Conservation (phyloP, 2,888 invertebrate species). For the Notodonta ziczac region DNA sequence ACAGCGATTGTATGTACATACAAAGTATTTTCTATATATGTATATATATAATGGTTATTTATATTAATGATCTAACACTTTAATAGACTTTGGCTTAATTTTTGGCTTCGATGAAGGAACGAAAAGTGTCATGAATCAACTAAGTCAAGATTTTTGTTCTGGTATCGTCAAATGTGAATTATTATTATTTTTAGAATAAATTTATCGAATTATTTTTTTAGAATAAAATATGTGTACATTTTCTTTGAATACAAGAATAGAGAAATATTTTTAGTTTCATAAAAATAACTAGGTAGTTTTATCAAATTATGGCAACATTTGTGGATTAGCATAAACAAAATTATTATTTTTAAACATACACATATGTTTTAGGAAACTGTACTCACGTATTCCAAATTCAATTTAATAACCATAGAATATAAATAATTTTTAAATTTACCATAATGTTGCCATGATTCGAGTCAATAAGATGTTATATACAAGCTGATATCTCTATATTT, state of each 20-base stretch:
- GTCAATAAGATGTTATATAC: conserved; percentile 34
- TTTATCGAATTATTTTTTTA: conserved; percentile 36
- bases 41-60: conserved; percentile 21
- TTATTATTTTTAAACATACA: too few species aligned
- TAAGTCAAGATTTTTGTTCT: neutral
- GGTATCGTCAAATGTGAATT: neutral
- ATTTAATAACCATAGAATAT: too few species aligned
- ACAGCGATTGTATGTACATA: conserved; percentile 37
- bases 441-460: neutral
- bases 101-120: conserved; percentile 72
- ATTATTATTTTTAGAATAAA: conserved; percentile 39
- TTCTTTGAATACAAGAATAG: conserved; percentile 64
- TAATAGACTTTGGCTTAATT: conserved; percentile 75
- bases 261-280: conserved; percentile 41
- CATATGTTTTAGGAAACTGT: too few species aligned
- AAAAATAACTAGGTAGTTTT: conserved; percentile 14
- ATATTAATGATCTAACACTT: conserved; percentile 44
- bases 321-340: neutral
- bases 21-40: conserved; percentile 40
- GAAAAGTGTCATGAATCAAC: conserved; percentile 26
- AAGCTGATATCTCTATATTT: conserved; percentile 60
- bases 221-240: conserved; percentile 59
- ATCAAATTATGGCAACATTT: neutral
- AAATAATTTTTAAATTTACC: too few species aligned
- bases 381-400: too few species aligned